These are phyloP conservation scores for Lepidurus apus DNA, from an alignment of 1,140 invertebrate genomes.

Conservation along the genomic window DNA sequence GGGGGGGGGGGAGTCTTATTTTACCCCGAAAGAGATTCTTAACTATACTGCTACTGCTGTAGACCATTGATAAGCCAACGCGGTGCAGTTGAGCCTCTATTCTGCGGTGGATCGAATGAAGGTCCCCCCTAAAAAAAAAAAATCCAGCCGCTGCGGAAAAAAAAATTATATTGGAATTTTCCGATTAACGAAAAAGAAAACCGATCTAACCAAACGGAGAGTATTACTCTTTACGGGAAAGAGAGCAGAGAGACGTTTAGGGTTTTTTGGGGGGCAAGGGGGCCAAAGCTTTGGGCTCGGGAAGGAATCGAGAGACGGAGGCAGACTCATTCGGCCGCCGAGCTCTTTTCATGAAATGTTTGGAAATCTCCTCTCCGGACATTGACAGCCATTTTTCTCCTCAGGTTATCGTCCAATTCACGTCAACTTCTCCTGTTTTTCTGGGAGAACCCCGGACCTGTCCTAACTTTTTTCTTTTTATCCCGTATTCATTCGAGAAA, in stretches of 20 bases:
- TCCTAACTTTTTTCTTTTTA: background rate
- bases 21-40: background rate
- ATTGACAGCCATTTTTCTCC: constrained; percentile 18
- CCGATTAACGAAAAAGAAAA: constrained; percentile 10
- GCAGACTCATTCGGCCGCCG: background rate
- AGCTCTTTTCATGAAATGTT: constrained; percentile 1
- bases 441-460: background rate
- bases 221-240: background rate
- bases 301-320: constrained; percentile 2
- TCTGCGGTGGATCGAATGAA: constrained; percentile 3
- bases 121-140: background rate
- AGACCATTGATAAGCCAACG: constrained; percentile 1
- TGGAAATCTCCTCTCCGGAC: constrained; percentile 8
- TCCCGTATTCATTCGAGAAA: background rate
- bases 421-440: background rate
- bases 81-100: background rate
- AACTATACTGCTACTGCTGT: background rate
- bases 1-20: background rate
- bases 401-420: constrained; percentile 19
- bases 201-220: constrained; percentile 14
- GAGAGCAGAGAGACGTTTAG: background rate
- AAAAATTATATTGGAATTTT: constrained; percentile 8
- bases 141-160: background rate
- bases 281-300: background rate
- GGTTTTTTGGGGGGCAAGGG: background rate